Percentiles rank a stretch among this genome's conserved stretches.
Evolutionary conservation across 92 coral and sea anemone genomes (phyloP).

Genomic region (Blastomussa wellsi): DNA sequence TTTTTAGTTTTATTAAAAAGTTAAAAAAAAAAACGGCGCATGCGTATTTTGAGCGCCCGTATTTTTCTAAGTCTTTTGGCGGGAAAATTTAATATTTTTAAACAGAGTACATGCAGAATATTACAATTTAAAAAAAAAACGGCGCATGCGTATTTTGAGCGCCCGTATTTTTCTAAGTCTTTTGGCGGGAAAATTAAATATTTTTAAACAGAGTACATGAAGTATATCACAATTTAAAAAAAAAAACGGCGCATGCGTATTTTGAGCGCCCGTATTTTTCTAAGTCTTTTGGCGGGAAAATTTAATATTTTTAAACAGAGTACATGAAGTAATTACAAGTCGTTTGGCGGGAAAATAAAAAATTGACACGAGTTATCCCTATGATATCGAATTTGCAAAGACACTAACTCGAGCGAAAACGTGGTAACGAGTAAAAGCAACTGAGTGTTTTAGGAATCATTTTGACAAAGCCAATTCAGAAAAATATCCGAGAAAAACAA

Average conservation of each 20-base stretch:
- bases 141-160: constrained; percentile 19
- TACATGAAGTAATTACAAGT: too few species aligned
- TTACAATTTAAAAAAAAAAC: neutral
- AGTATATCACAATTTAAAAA: too few species aligned
- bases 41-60: constrained; percentile 3
- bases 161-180: constrained; percentile 11
- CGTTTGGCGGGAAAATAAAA: too few species aligned
- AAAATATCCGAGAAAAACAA: too few species aligned
- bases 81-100: neutral
- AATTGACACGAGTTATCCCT: too few species aligned
- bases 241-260: neutral
- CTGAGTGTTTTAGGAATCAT: neutral
- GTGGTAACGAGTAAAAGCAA: too few species aligned
- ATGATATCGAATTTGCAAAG: too few species aligned
- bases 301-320: neutral
- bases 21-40: neutral
- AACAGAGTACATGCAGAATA: too few species aligned
- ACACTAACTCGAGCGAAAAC: too few species aligned
- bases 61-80: constrained; percentile 5
- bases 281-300: constrained; percentile 3
- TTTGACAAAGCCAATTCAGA: neutral
- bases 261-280: constrained; percentile 1
- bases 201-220: too few species aligned
- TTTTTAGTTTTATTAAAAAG: too few species aligned
- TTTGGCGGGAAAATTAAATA: too few species aligned